Evolutionary conservation across 2,888 invertebrate species (phyloP).

Genomic region (Papilio elwesi): DNA sequence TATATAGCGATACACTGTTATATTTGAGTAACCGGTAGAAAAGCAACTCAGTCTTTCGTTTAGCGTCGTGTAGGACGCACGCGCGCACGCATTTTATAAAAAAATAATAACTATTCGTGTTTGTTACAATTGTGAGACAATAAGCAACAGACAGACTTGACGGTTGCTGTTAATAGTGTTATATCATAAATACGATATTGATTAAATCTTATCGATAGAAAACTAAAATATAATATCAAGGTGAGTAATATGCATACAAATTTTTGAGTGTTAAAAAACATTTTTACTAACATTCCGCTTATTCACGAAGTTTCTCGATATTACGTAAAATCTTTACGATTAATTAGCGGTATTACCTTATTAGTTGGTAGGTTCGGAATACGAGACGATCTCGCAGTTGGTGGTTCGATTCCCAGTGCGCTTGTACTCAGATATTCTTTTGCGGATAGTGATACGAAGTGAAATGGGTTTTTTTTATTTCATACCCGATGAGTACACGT

Average conservation of each 20-base stretch:
- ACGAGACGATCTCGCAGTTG: background rate
- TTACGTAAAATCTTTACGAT: no score
- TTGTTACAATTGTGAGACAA: constrained; percentile 9
- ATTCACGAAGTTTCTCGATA: background rate
- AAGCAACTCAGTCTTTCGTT: constrained; percentile 13
- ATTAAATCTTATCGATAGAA: background rate
- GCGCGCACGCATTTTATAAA: background rate
- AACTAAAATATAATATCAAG: constrained; percentile 11
- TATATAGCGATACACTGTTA: constrained; percentile 13
- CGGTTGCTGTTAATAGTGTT: background rate
- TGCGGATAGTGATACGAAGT: no score
- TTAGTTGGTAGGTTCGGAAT: no score
- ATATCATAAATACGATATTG: background rate
- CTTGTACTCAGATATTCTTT: no score
- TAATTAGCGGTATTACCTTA: no score
- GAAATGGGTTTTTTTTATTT: no score
- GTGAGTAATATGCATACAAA: constrained; percentile 33
- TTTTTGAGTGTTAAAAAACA: background rate
- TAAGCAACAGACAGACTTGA: constrained; percentile 1
- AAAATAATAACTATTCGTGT: background rate
- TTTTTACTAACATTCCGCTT: background rate
- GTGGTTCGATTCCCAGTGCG: background rate
- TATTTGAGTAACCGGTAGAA: constrained; percentile 2
- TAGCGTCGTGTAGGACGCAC: constrained; percentile 21
- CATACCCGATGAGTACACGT: no score